Conservation (phyloP, 2,888 invertebrate species). For the Chrysodeixis includens region DNA sequence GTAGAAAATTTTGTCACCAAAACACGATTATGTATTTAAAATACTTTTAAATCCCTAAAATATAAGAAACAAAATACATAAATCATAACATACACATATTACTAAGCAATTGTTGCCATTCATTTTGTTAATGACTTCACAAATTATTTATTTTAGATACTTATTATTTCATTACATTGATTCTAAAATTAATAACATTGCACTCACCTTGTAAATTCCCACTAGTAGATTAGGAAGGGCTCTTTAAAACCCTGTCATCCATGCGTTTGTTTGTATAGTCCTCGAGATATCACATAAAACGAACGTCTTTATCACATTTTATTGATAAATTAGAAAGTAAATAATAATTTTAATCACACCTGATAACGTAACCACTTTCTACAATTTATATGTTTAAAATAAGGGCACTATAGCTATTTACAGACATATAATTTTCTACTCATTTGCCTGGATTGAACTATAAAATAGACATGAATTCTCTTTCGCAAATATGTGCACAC, state of each 20-base stretch:
- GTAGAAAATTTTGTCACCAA: too few relatives aligned
- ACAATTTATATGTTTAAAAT: not conserved
- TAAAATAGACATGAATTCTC: constrained; percentile 8
- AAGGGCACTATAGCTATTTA: not conserved
- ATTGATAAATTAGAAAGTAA: constrained; percentile 73
- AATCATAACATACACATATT: too few relatives aligned
- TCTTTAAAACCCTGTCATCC: constrained; percentile 53
- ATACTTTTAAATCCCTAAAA: too few relatives aligned
- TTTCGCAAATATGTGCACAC: constrained; percentile 26
- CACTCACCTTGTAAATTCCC: constrained; percentile 36
- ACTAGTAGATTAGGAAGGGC: constrained; percentile 16
- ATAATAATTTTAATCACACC: constrained; percentile 50
- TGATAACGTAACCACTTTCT: constrained; percentile 31
- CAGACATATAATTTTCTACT: constrained; percentile 7
- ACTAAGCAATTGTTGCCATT: not conserved
- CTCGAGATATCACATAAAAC: constrained; percentile 56
- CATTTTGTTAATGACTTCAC: not conserved
- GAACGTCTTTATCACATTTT: constrained; percentile 63
- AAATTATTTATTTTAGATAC: not conserved
- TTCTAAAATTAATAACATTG: constrained; percentile 9
- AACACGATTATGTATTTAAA: too few relatives aligned
- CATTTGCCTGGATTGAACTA: not conserved
- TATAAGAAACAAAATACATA: too few relatives aligned
- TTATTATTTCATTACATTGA: not conserved
- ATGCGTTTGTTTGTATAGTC: constrained; percentile 62